Evolutionary conservation across 2,888 invertebrate genomes (phyloP), one percentile per base, ranked within the genome.

Genomic region (Pomacea canaliculata): DNA sequence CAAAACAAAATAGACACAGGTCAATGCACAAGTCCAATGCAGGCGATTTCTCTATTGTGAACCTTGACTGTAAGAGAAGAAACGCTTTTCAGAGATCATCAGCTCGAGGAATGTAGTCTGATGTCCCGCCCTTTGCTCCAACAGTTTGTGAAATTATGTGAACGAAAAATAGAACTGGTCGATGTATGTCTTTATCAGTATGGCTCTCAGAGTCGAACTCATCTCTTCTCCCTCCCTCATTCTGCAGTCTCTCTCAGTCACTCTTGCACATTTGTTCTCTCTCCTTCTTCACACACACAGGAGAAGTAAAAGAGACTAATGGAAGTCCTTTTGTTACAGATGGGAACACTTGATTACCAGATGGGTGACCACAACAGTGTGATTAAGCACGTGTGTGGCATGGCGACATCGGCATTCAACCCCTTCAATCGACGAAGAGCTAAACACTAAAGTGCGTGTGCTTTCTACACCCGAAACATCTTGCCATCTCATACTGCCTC

Each of bases 281-380:
- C 37, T 37, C 37, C 37, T 5, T 37, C 37, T 37, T 37, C 37
- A 37, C 60, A 60, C 7, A 60, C n/a, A 60, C 18, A 60, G 18
- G 60, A 60, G 60, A 60, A n/a, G n/a, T 60, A 60, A 60, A 37
- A 5, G 37, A 37, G 37, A 37, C 37, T 5, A 37, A 37, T 37
- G 37, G 37, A 37, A 3, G 37, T 7, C 51, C 13, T 67, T 73
- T 71, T 62, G 73, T 86, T 87, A 62, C 85, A 93, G 92, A 76
- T 93, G 93, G 93, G 93, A 93, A 82, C 93, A 94, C 85, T 83
- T 94, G 19, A 91, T 93, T 93, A 93, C 85, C 92, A 93, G 84
- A 87, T 93, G 80, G 93, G 93, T 16, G 92, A 91, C 56, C 92
- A 92, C 79, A 87, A 89, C 51, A 86, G 92, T 75, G 81, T 92